Percentiles rank a stretch among this genome's conserved stretches.
Conservation (phyloP, 2,113 vertebrate species). For the Neolamprologus variostigma region DNA sequence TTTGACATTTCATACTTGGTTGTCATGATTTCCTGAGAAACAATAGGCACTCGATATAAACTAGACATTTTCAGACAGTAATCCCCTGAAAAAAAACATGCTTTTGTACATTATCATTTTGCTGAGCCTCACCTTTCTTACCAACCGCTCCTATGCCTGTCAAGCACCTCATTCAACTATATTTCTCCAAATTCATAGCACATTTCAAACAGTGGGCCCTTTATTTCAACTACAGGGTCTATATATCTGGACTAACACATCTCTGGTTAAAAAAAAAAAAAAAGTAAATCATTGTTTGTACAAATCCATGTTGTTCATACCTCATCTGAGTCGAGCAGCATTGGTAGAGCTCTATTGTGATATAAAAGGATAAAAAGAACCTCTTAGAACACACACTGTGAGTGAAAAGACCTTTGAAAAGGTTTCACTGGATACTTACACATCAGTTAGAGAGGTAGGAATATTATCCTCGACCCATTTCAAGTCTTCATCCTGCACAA, state of each 20-base stretch:
- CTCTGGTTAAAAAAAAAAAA: not conserved
- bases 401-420: not conserved
- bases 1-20: constrained; percentile 87
- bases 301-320: constrained; percentile 34
- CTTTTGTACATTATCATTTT: not conserved
- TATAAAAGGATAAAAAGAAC: not conserved
- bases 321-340: constrained; percentile 79
- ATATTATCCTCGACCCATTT: constrained; percentile 83
- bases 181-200: not conserved
- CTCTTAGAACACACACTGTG: not conserved
- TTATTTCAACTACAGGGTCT: not conserved
- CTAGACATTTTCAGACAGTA: not conserved
- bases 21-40: constrained; percentile 83
- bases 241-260: not conserved
- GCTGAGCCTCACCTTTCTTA: not conserved
- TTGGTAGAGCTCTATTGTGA: constrained; percentile 69
- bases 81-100: not conserved
- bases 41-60: not conserved
- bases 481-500: constrained; percentile 74
- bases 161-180: not conserved
- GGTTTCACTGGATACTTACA: constrained; percentile 55
- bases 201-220: not conserved
- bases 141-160: not conserved
- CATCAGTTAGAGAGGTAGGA: constrained; percentile 73
- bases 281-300: not conserved